Evolutionary conservation across 2,888 invertebrate genomes (phyloP), one percentile per base, ranked within the genome.

Genomic region (Hedychridium roseum): DNA sequence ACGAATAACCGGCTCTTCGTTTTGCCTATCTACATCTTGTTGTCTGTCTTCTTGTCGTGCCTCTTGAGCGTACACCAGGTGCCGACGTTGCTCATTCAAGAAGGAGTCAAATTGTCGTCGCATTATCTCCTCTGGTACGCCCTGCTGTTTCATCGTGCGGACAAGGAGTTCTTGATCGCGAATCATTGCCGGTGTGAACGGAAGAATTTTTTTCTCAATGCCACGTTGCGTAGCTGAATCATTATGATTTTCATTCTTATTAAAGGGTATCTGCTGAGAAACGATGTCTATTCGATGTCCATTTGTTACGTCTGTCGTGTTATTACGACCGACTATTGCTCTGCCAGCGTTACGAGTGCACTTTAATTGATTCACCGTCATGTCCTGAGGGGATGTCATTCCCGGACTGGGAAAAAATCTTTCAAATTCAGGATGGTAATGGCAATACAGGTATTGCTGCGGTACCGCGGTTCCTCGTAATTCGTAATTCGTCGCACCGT

Each of bases 161-260:
- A 77, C 47, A 3, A 77, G 45, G 18, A 63, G 21, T 34, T 76
- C 75, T 28, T 77, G 77, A 21, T 76, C 75, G 3, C 51, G 59
- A 16, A 76, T 58, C 77, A 77, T 76, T 5, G 58, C 54, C 1
- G 58, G 44, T 1, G 67, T 74, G 45, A 70, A 76, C 37, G 54
- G 44, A 27, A 63, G 18, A 14, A 18, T 6, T 18, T 57, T 64
- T 2, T 45, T 60, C 1, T 36, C 31, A 2, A 18, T 21, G 14
- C 2, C 15, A 28, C 31, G 50, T 7, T 15, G 1, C 30, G 35
- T 2, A 4, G 11, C 1, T 11, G 27, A 20, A n/a, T n/a, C n/a
- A n/a, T n/a, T n/a, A n/a, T n/a, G n/a, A n/a, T n/a, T n/a, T n/a
- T n/a, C n/a, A n/a, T n/a, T n/a, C n/a, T n/a, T n/a, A n/a, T n/a